A percentile compares a stretch with the other conserved stretches of the same genome.
Conservation (phyloP, 2,888 invertebrate species). For the Alloplasta piceator region DNA sequence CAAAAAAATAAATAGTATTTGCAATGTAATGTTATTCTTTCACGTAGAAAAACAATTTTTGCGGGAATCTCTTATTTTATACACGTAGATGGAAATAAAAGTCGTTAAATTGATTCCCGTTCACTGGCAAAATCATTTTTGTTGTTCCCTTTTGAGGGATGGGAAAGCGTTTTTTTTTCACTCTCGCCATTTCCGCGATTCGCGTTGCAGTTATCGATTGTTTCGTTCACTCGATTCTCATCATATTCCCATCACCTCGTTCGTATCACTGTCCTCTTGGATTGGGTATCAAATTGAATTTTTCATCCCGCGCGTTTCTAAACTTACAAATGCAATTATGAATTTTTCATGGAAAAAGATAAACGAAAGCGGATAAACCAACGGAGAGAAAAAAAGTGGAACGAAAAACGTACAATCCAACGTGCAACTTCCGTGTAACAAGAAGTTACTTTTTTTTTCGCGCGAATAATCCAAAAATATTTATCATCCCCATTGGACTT, state of each 20-base stretch:
- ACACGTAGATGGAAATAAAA: too few species aligned
- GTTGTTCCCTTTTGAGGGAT: background rate
- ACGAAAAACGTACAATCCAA: too few species aligned
- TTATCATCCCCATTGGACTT: background rate
- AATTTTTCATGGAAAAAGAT: background rate
- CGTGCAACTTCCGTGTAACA: background rate
- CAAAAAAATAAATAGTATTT: too few species aligned
- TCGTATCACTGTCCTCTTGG: background rate
- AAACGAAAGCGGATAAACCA: too few species aligned
- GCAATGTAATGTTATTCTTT: too few species aligned
- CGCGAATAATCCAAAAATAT: conserved; percentile 18
- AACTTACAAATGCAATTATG: background rate
- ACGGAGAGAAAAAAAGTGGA: too few species aligned
- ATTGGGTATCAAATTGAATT: too few species aligned
- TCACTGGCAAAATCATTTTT: background rate
- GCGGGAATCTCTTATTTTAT: too few species aligned
- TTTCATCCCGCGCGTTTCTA: background rate
- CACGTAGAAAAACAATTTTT: too few species aligned
- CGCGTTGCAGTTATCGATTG: background rate
- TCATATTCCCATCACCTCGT: background rate
- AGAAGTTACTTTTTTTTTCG: background rate
- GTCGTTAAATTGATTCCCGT: background rate
- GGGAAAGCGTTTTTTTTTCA: background rate
- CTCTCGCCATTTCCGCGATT: background rate
- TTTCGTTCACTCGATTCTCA: background rate